These are phyloP conservation scores for Drosophila nebulosa DNA, from an alignment of 1,140 invertebrate species.

Conservation along the genomic window DNA sequence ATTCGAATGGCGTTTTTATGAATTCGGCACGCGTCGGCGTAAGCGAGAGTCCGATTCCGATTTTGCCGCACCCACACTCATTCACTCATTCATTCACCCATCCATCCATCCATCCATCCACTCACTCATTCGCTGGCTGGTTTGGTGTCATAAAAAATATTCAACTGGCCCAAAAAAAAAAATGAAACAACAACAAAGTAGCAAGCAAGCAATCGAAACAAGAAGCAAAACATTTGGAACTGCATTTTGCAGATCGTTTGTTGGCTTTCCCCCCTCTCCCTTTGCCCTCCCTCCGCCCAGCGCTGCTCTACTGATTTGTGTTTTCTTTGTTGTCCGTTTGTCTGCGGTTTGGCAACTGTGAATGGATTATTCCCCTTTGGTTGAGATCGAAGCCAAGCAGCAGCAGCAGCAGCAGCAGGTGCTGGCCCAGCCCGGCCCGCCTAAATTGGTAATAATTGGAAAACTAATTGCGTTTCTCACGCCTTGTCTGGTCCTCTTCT, in stretches of 20 bases:
- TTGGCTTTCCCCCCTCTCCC: neutral
- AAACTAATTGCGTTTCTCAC: slow-evolving; percentile 64
- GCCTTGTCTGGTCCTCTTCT: slow-evolving; percentile 7
- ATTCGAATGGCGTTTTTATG: slow-evolving; percentile 72
- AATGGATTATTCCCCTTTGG: slow-evolving; percentile 25
- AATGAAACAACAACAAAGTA: neutral
- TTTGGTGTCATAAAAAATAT: slow-evolving; percentile 46
- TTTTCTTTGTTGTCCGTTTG: neutral
- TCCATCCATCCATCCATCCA: slow-evolving; percentile 1
- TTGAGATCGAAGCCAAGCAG: neutral
- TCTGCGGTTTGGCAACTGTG: slow-evolving; percentile 34
- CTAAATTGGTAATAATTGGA: slow-evolving; percentile 20
- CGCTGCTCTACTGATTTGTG: too few species aligned
- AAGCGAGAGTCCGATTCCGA: slow-evolving; percentile 43
- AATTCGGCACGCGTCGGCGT: slow-evolving; percentile 76
- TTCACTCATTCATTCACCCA: slow-evolving; percentile 28
- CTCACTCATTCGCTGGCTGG: neutral
- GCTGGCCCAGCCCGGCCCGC: slow-evolving; percentile 6
- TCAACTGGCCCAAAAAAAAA: slow-evolving; percentile 27
- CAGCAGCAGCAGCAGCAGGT: slow-evolving; percentile 43
- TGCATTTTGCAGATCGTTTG: slow-evolving; percentile 27
- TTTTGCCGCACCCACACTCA: slow-evolving; percentile 12
- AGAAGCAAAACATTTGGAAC: neutral
- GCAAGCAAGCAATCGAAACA: neutral
- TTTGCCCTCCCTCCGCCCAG: too few species aligned